A percentile compares a stretch with the other conserved stretches of the same genome.
phyloP scores from a whole-genome alignment of 2,797 vertebrate species.

The Paratrypauchen microcephalus region DNA sequence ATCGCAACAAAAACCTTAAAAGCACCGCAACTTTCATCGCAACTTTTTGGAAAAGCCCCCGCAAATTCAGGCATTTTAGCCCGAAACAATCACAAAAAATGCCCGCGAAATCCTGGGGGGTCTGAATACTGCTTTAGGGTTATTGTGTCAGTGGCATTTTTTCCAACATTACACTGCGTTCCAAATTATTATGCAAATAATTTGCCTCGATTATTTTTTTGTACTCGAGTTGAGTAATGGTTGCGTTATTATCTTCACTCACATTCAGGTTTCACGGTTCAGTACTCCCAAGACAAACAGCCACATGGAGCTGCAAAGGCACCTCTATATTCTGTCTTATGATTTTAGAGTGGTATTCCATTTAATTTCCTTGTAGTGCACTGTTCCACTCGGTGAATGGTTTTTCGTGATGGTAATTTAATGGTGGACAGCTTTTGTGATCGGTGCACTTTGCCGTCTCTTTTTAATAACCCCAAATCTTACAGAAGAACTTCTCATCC shows the following conservation, averaged over 20 bases:
- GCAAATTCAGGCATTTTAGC: too few relatives aligned
- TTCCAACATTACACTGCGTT: too few relatives aligned
- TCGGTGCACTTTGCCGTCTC: background rate
- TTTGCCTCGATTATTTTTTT: too few relatives aligned
- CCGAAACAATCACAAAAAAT: too few relatives aligned
- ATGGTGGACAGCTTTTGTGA: slow-evolving; percentile 12
- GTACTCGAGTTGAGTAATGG: too few relatives aligned
- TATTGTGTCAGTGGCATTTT: too few relatives aligned
- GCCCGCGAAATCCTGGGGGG: too few relatives aligned
- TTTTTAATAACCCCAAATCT: background rate
- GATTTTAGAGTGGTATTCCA: background rate
- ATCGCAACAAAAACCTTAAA: too few relatives aligned
- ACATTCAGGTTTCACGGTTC: background rate
- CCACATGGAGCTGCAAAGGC: background rate
- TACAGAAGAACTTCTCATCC: background rate
- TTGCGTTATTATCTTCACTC: background rate
- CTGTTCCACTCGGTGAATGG: background rate
- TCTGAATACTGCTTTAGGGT: too few relatives aligned
- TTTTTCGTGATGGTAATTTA: slow-evolving; percentile 1
- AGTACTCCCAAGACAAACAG: background rate
- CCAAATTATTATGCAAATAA: too few relatives aligned
- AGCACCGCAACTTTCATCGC: too few relatives aligned
- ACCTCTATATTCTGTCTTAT: background rate
- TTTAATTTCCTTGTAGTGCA: background rate
- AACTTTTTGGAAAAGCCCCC: too few relatives aligned